Evolutionary conservation across 2,113 vertebrate species (phyloP), one percentile per base, ranked within the genome.

Genomic region (Ellobius talpinus): DNA sequence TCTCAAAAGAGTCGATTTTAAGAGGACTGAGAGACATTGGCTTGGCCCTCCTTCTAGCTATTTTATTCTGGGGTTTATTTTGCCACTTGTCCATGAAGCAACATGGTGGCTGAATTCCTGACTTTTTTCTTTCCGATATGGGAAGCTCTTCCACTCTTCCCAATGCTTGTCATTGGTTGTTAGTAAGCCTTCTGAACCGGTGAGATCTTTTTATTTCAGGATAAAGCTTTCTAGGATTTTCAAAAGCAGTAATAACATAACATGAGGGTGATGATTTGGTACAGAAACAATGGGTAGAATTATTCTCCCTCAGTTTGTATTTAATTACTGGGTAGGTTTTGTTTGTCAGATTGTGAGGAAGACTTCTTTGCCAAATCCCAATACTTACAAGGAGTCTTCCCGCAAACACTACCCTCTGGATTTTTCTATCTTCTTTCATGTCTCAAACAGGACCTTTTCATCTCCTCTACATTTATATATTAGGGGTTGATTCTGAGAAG

Each of bases 1-100:
- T 93, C 63, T 88, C 87, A 94, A 90, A 97, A 66, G 79, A 50
- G 77, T 29, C 1, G 7, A 13, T 61, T 74, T 95, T 68, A 89
- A 95, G 55, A 87, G 23, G n/a, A 92, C 1, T 0, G 72, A 23
- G 90, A 55, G 55, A 68, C 39, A 88, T 4, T 31, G 9, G 45
- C 63, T 87, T 78, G 29, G 17, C 21, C 33, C 31, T 61, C 23
- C 4, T 95, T 89, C 68, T 81, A 52, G 72, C 58, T 14, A 61
- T 86, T 3, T 87, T 87, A 93, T 97, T 42, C 65, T 50, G 5
- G 58, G 26, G 12, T 70, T 97, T 87, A 70, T 33, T 52, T 78
- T 89, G 24, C 21, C 65, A 26, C 11, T 47, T 87, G 24, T 87
- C 73, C 76, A 42, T 89, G 24, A 79, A 74, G n/a, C 4, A 81